phyloP scores from a whole-genome alignment of 2,113 vertebrate genomes.

The Mola mola region DNA sequence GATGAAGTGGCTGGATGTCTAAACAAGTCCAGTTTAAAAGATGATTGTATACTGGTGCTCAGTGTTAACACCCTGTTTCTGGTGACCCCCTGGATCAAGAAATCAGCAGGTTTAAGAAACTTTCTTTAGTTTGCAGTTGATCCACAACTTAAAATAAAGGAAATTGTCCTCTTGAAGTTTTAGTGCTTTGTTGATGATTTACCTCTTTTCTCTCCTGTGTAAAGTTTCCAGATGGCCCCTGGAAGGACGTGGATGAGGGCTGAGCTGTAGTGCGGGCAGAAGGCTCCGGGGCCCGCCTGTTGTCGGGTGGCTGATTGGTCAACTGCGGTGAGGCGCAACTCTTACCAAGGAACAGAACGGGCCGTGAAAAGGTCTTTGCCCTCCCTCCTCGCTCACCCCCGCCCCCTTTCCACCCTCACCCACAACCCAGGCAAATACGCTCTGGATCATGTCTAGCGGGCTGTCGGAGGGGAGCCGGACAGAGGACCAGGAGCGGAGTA shows the following conservation, averaged over 20 bases:
- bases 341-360: conserved; percentile 70
- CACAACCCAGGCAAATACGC: conserved; percentile 68
- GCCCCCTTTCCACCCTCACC: conserved; percentile 75
- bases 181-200: conserved; percentile 19
- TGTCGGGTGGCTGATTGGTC: conserved; percentile 64
- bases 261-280: conserved; percentile 74
- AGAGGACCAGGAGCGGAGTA: conserved; percentile 85
- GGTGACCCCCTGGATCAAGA: too few relatives aligned
- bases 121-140: too few relatives aligned
- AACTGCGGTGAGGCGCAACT: conserved; percentile 63
- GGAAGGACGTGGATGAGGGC: conserved; percentile 79
- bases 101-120: background rate
- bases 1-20: background rate
- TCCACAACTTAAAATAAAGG: background rate
- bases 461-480: conserved; percentile 88
- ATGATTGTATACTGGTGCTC: background rate
- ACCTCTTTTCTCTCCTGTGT: conserved; percentile 65
- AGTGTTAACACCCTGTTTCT: background rate
- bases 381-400: conserved; percentile 63
- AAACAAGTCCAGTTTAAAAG: background rate
- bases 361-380: conserved; percentile 60
- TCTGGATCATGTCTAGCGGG: conserved; percentile 92
- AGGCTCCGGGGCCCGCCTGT: conserved; percentile 78
- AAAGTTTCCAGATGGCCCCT: conserved; percentile 75
- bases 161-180: background rate